A percentile compares a stretch with the other conserved stretches of the same genome.
phyloP scores from a whole-genome alignment of 1,140 invertebrate species.

The Aphelenchoides avenae region DNA sequence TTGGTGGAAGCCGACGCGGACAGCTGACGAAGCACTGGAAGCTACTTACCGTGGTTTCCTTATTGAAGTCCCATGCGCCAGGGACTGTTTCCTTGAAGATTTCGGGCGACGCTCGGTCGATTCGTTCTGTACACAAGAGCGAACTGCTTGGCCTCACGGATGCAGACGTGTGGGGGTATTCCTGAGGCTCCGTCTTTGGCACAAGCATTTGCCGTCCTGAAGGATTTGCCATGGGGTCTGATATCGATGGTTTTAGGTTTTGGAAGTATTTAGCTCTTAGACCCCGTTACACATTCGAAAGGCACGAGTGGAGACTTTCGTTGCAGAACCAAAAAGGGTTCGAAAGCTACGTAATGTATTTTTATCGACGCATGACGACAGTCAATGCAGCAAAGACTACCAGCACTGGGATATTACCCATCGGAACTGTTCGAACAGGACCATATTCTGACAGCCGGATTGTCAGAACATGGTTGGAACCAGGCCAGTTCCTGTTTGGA shows the following conservation, averaged over 20 bases:
- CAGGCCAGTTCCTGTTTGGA: too few relatives aligned
- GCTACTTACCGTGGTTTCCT: slow-evolving; percentile 20
- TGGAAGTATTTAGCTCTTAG: background rate
- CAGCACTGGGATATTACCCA: too few relatives aligned
- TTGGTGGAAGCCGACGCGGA: slow-evolving; percentile 5
- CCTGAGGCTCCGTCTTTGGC: background rate
- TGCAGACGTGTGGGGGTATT: too few relatives aligned
- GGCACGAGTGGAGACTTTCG: too few relatives aligned
- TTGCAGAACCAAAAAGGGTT: too few relatives aligned
- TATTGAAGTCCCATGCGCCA: slow-evolving; percentile 20
- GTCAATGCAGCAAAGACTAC: too few relatives aligned
- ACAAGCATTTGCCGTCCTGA: slow-evolving; percentile 1
- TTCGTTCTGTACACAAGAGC: slow-evolving; percentile 16
- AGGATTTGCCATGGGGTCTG: background rate
- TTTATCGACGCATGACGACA: too few relatives aligned
- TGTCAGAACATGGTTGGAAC: too few relatives aligned
- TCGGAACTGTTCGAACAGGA: too few relatives aligned
- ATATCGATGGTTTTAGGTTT: background rate
- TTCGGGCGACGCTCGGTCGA: slow-evolving; percentile 16
- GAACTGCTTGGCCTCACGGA: background rate
- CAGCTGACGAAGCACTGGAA: background rate
- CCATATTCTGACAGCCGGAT: too few relatives aligned
- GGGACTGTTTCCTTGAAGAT: slow-evolving; percentile 23
- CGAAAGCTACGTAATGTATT: too few relatives aligned
- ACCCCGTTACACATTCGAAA: slow-evolving; percentile 4